Evolutionary conservation across 1,140 invertebrate species (phyloP).

Genomic region (Augochlora pura): DNA sequence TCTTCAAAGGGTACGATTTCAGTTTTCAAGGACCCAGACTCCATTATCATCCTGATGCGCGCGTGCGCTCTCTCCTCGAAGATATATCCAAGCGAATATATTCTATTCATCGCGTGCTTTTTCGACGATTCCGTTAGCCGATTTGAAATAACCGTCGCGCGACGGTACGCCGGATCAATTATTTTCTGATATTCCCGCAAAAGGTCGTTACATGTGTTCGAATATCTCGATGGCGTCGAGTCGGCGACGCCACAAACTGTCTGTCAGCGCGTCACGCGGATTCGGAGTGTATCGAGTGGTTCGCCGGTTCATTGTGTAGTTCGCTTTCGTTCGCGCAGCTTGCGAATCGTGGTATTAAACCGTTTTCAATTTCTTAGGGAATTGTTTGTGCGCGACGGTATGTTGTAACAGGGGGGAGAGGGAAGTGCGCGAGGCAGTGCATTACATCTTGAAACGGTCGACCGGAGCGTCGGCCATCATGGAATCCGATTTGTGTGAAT

Average conservation of each 20-base stretch:
- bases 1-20: slow-evolving; percentile 81
- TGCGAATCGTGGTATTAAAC: background rate
- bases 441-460: slow-evolving; percentile 26
- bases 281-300: slow-evolving; percentile 27
- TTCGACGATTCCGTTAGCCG: background rate
- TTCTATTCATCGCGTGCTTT: background rate
- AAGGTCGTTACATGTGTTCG: background rate
- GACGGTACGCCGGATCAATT: background rate
- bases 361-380: slow-evolving; percentile 7
- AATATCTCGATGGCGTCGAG: slow-evolving; percentile 57
- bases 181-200: background rate
- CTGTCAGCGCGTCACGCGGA: slow-evolving; percentile 41
- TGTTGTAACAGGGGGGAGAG: background rate
- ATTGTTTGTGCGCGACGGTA: slow-evolving; percentile 4
- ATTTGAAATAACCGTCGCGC: background rate
- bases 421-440: slow-evolving; percentile 15
- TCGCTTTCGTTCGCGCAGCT: background rate
- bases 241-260: slow-evolving; percentile 50
- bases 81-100: slow-evolving; percentile 60
- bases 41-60: slow-evolving; percentile 65
- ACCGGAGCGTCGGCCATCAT: slow-evolving; percentile 57
- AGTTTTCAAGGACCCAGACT: slow-evolving; percentile 79
- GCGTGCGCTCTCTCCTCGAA: slow-evolving; percentile 27
- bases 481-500: slow-evolving; percentile 50
- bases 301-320: slow-evolving; percentile 10